Evolutionary conservation across 2,797 vertebrate species (phyloP).

Genomic region (Microcaecilia unicolor): DNA sequence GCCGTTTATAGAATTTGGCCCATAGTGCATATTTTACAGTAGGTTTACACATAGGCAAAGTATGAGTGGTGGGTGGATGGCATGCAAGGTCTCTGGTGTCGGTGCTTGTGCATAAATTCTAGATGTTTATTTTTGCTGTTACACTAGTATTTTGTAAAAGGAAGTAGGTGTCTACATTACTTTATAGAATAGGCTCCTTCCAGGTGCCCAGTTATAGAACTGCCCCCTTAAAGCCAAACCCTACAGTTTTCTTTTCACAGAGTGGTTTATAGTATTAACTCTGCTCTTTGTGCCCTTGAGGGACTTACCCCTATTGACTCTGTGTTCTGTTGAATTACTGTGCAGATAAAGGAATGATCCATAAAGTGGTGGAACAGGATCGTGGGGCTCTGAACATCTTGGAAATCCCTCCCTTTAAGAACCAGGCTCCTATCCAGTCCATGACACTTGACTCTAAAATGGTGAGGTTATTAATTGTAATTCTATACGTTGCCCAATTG

Average conservation of each 20-base stretch:
- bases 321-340: neutral
- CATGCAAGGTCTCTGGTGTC: too few species aligned
- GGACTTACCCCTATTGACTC: neutral
- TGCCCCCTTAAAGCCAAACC: neutral
- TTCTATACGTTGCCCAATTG: too few species aligned
- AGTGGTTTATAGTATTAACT: neutral
- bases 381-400: constrained; percentile 35
- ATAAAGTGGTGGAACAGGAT: constrained; percentile 42
- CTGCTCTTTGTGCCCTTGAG: neutral
- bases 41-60: too few species aligned
- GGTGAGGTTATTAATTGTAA: constrained; percentile 20
- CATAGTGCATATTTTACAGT: too few species aligned
- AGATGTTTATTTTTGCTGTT: too few species aligned
- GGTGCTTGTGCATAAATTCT: too few species aligned
- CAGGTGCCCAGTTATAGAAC: too few species aligned
- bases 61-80: too few species aligned
- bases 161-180: too few species aligned
- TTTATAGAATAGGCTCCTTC: too few species aligned
- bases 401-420: constrained; percentile 52
- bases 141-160: too few species aligned
- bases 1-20: too few species aligned
- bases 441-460: constrained; percentile 40
- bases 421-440: constrained; percentile 21
- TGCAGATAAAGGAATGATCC: constrained; percentile 54
- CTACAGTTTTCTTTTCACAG: neutral